Conservation (phyloP, 2,113 vertebrate genomes). For the Microtus richardsoni region DNA sequence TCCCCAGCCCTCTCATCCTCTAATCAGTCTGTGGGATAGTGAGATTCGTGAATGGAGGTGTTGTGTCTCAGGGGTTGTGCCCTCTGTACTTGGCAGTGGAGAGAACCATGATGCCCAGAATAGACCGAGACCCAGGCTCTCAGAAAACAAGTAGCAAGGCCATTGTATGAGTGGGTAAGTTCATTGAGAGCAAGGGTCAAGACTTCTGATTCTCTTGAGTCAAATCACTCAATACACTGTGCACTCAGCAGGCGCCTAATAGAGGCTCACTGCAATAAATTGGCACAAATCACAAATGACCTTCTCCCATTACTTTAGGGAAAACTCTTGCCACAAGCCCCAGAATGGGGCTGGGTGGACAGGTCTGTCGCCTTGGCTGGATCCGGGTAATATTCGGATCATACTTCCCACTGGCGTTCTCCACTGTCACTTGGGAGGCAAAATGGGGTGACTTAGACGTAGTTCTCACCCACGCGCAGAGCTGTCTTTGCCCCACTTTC, state of each 20-base stretch:
- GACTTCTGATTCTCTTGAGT: not conserved
- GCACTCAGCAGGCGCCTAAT: not conserved
- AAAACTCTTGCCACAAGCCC: conserved; percentile 30
- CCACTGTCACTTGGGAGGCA: conserved; percentile 37
- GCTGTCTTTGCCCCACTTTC: conserved; percentile 69
- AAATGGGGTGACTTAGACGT: conserved; percentile 57
- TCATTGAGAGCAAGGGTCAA: not conserved
- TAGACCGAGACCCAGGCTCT: not conserved
- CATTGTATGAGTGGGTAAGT: not conserved
- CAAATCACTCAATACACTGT: not conserved
- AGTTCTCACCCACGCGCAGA: conserved; percentile 40
- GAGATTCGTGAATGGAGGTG: not conserved
- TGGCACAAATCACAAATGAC: not conserved
- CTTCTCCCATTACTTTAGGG: not conserved
- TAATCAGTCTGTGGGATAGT: not conserved
- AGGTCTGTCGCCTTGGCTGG: not conserved
- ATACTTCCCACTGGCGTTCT: conserved; percentile 31
- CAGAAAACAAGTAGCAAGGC: not conserved
- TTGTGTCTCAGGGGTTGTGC: not conserved
- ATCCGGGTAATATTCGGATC: conserved; percentile 34
- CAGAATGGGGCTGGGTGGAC: not conserved
- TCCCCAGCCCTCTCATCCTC: not conserved
- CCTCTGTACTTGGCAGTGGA: not conserved
- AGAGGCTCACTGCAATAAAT: not conserved
- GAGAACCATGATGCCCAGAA: not conserved